These are phyloP conservation scores for Mesopsocus fuscifrons DNA, from an alignment of 2,888 invertebrate genomes.

Conservation along the genomic window DNA sequence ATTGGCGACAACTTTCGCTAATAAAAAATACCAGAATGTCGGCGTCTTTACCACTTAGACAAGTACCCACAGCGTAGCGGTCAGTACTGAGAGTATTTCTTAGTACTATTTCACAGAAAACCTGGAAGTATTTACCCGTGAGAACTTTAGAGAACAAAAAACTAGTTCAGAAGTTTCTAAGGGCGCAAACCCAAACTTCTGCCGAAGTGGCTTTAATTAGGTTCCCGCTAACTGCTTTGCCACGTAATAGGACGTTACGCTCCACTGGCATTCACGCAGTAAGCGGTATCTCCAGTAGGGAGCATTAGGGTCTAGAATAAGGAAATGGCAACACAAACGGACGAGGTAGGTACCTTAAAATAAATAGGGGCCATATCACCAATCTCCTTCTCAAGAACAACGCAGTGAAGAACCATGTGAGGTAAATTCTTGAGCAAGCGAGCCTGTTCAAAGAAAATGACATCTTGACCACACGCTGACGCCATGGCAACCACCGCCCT, in stretches of 20 bases:
- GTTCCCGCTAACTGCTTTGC: not conserved
- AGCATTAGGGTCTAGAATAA: conserved; percentile 8
- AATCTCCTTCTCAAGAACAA: conserved; percentile 64
- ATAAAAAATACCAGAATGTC: not conserved
- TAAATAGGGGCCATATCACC: conserved; percentile 87
- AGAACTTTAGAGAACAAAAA: too few species aligned
- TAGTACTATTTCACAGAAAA: too few species aligned
- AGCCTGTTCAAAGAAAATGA: conserved; percentile 81
- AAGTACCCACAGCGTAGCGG: too few species aligned
- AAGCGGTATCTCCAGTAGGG: not conserved
- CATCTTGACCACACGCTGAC: conserved; percentile 47
- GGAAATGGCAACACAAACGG: too few species aligned
- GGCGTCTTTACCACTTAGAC: too few species aligned
- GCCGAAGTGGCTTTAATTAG: not conserved
- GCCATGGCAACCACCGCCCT: conserved; percentile 65
- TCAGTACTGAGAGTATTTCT: too few species aligned
- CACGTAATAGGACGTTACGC: not conserved
- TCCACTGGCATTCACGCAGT: not conserved
- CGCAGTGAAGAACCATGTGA: conserved; percentile 77
- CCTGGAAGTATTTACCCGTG: too few species aligned
- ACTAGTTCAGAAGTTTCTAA: too few species aligned
- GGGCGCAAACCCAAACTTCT: too few species aligned
- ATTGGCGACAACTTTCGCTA: not conserved
- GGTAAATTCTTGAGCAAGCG: conserved; percentile 45
- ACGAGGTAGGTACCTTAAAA: conserved; percentile 73